Evolutionary conservation across 2,888 invertebrate species (phyloP), one percentile per base, ranked within the genome.

Genomic region (Hecatera dysodea): DNA sequence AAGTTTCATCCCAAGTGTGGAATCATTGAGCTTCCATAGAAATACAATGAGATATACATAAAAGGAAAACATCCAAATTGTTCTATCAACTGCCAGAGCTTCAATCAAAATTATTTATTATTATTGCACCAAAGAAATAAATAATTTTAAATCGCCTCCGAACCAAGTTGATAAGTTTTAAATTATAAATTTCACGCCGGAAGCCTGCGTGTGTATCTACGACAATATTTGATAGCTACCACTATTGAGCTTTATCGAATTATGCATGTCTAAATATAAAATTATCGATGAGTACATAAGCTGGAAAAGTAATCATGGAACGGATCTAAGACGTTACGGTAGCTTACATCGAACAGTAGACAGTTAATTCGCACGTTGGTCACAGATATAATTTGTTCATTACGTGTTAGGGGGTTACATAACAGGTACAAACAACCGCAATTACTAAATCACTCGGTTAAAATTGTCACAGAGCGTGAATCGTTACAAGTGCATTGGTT

Each of bases 151-250:
- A 87, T 86, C 87, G 82, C 72, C 86, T 88, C 84, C 80, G 84
- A 87, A 88, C 82, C 84, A 83, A 87, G 81, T 87, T 87, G 88
- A 91, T 91, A 88, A 88, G 85, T 89, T 85, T 78, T 83, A 88
- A 90, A 94, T 94, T 94, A 94, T 88, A 89, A 90, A 94, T 94
- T 94, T 94, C 94, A 94, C 91, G 93, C 89, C 85, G 83, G 84
- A 83, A 86, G 88, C 85, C 81, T 81, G 55, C 83, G 81, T 79
- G 81, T 83, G 83, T 83, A 86, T 88, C 83, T 80, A 86, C 88
- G 91, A 92, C 89, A 91, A 86, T 89, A 87, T 91, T 90, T 90
- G 91, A 90, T 87, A 88, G 89, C 83, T 86, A 78, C 81, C 75
- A 78, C 83, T 81, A 83, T 81, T 79, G 80, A 85, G 83, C 74